phyloP scores from a whole-genome alignment of 2,888 invertebrate species.

The Volucella inflata region DNA sequence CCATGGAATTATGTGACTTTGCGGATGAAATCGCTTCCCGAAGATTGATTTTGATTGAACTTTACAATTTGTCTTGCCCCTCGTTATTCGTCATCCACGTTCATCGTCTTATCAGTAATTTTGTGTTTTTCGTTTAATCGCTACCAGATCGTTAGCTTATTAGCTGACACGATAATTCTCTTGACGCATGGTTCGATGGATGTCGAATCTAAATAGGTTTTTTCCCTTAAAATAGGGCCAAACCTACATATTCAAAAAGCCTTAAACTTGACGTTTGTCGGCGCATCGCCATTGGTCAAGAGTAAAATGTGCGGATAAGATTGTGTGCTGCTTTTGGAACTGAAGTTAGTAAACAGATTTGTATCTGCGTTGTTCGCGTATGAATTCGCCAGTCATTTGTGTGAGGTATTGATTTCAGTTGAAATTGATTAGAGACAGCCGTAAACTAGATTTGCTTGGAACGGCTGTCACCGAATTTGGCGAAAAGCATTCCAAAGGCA shows the following conservation, averaged over 20 bases:
- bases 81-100: neutral
- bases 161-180: no score
- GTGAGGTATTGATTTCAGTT: slow-evolving; percentile 1
- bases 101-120: slow-evolving; percentile 30
- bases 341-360: neutral
- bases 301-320: no score
- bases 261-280: no score
- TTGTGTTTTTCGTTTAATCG: slow-evolving; percentile 15
- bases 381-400: slow-evolving; percentile 19
- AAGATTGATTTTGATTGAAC: slow-evolving; percentile 31
- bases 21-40: slow-evolving; percentile 14
- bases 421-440: slow-evolving; percentile 30
- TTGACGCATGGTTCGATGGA: no score
- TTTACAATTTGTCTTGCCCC: slow-evolving; percentile 23
- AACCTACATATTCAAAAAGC: no score
- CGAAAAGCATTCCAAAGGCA: neutral
- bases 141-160: neutral
- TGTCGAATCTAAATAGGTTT: no score
- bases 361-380: slow-evolving; percentile 16
- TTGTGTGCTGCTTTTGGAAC: no score
- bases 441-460: neutral
- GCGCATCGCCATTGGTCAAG: no score
- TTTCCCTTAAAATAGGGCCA: no score
- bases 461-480: neutral
- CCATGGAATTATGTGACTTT: neutral